Evolutionary conservation across 2,888 invertebrate species (phyloP).

Genomic region (Mycalesis mineus): DNA sequence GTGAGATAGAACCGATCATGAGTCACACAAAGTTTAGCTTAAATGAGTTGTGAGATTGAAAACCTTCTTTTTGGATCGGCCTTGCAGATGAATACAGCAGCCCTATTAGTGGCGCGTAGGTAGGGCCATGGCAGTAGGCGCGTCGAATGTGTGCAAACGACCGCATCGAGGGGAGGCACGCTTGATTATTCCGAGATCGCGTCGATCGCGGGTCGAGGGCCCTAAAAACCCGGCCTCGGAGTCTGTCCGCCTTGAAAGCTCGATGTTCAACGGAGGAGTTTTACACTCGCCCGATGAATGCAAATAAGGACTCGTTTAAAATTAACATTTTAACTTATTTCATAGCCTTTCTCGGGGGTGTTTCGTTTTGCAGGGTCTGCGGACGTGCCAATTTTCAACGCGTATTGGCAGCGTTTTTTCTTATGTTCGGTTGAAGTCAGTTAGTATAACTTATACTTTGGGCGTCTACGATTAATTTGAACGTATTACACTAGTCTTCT

Average conservation of each 20-base stretch:
- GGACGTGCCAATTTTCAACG: background rate
- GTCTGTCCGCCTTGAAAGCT: slow-evolving; percentile 35
- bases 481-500: too few species aligned
- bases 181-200: slow-evolving; percentile 68
- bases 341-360: slow-evolving; percentile 7
- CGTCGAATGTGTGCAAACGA: slow-evolving; percentile 75
- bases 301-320: slow-evolving; percentile 50
- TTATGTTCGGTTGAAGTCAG: background rate
- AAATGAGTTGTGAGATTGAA: too few species aligned
- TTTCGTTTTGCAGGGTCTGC: background rate
- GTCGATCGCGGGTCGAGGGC: slow-evolving; percentile 65
- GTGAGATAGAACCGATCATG: too few species aligned
- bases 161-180: slow-evolving; percentile 56
- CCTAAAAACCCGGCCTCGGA: slow-evolving; percentile 55
- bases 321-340: slow-evolving; percentile 49
- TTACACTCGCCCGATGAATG: slow-evolving; percentile 54
- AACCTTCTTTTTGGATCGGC: background rate
- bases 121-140: slow-evolving; percentile 63
- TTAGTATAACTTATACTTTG: too few species aligned
- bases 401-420: background rate
- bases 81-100: background rate
- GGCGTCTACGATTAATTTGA: too few species aligned
- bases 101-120: slow-evolving; percentile 50
- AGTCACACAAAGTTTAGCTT: too few species aligned
- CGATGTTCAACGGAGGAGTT: slow-evolving; percentile 23